Base-by-base conservation (phyloP, 53 echinoderm and acorn worm genomes). In the Stichopus horrens region DNA sequence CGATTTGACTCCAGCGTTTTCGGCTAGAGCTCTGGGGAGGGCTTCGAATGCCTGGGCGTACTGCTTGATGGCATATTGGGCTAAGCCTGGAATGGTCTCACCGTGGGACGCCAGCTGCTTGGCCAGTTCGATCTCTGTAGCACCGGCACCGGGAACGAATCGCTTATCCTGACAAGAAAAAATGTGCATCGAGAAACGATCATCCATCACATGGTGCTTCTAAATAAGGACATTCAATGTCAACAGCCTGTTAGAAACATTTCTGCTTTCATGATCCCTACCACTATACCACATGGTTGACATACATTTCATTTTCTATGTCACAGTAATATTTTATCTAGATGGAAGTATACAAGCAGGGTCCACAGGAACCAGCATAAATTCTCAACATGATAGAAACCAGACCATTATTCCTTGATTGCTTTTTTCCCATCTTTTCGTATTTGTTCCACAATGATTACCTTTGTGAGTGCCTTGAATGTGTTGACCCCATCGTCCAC, bases 401-500 rank as follows among this genome's bases (percentile, higher is more conserved):
- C 37, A 37, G 37, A 2, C 37, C 37, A 37, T 37, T 37, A 37
- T 37, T 37, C 37, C 1, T 37, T 37, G 37, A 37, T 37, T 37
- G 37, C 37, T 0, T 37, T 37, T 37, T 37, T 37, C 37, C 37
- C 0, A 37, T 2, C 37, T 37, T 37, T 0, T 37, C 37, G 37
- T 1, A 37, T 37, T 37, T 37, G 37, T 37, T 37, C 37, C 37
- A 37, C 37, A 37, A 37, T 37, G 37, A n/a, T 52, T 66, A 97
- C 97, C 95, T 95, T 97, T 73, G 95, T 90, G 18, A 94, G 89
- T 5, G 91, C 94, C 86, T 97, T 97, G 93, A 93, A 97, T 58
- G 97, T 93, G 88, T 97, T 97, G 80, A 97, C 97, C 65, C 97
- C 97, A 86, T 97, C 97, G 94, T 97, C 97, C 9, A 97, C 93